These are phyloP conservation scores for Camptogramma bilineatum DNA, from an alignment of 2,888 invertebrate species.

Conservation along the genomic window DNA sequence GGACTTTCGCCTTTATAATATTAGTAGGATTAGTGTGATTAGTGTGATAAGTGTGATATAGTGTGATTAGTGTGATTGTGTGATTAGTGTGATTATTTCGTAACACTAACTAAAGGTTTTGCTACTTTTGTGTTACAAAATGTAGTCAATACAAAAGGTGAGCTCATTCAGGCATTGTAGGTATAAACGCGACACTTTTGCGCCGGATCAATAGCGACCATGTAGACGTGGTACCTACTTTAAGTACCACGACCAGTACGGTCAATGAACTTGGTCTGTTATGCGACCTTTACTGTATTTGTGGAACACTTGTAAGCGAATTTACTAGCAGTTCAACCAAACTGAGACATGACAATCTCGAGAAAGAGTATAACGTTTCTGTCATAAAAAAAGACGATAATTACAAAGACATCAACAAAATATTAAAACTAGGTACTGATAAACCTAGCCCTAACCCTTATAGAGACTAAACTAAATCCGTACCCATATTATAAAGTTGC, in stretches of 20 bases:
- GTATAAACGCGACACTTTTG: constrained; percentile 40
- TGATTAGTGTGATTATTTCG: not conserved
- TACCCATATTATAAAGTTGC: too few species aligned
- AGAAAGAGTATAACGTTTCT: not conserved
- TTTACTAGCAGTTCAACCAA: constrained; percentile 1
- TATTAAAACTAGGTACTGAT: too few species aligned
- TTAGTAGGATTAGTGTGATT: too few species aligned
- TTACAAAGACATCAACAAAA: not conserved
- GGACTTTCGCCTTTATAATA: too few species aligned
- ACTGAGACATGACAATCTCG: not conserved
- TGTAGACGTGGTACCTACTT: constrained; percentile 38
- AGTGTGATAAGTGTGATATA: too few species aligned
- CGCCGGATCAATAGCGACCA: constrained; percentile 50
- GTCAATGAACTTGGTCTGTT: constrained; percentile 50
- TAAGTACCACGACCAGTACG: constrained; percentile 41
- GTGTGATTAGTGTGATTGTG: too few species aligned
- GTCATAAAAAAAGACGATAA: not conserved
- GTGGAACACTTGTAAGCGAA: constrained; percentile 25
- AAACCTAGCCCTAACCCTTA: too few species aligned
- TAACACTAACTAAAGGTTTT: not conserved
- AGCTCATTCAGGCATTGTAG: constrained; percentile 28
- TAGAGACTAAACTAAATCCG: too few species aligned
- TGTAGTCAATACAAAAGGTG: constrained; percentile 5
- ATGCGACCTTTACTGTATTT: constrained; percentile 46
- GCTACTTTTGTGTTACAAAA: not conserved